Evolutionary conservation across 2,888 invertebrate species (phyloP), one percentile per base, ranked within the genome.

Genomic region (Anarsia innoxiella): DNA sequence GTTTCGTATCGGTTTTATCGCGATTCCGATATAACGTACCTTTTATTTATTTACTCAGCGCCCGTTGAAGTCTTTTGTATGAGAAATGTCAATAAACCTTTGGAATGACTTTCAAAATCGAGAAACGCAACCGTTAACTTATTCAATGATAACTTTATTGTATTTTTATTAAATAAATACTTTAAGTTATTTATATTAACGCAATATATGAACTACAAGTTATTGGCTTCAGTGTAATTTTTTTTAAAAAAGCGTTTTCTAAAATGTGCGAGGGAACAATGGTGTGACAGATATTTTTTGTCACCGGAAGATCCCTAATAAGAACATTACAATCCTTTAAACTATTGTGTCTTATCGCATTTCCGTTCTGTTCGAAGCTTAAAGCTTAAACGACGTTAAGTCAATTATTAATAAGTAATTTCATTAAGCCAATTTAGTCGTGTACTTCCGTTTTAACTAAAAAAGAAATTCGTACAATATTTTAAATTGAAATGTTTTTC

Each of bases 21-120:
- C 13, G 14, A 26, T 33, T 28, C n/a, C 16, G 41, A 36, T 36
- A 39, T 32, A 42, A n/a, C n/a, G n/a, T n/a, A n/a, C n/a, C n/a
- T n/a, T n/a, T 36, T 30, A 32, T 31, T 39, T 38, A 32, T 36
- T 39, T 76, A 72, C 53, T 44, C 40, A 45, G 49, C 42, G 52
- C 77, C 74, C 83, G 83, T 84, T 83, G 77, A 83, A 63, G 66
- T 83, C 83, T 84, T 82, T 83, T 77, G 55, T 62, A 65, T 53
- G 46, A 49, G 39, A 47, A 46, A 41, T 29, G 45, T 48, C 56
- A 53, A 53, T 47, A 53, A 48, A 44, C 42, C 12, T 23, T 31
- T 25, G 5, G 25, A 16, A 36, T 16, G 13, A 8, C 12, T 35
- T 23, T 23, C 12, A 25, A 3, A 32, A 6, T 16, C 19, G 1